A percentile compares a stretch with the other conserved stretches of the same genome.
These are phyloP conservation scores for Cosmopolites sordidus DNA, from an alignment of 2,888 invertebrate genomes.

Conservation along the genomic window DNA sequence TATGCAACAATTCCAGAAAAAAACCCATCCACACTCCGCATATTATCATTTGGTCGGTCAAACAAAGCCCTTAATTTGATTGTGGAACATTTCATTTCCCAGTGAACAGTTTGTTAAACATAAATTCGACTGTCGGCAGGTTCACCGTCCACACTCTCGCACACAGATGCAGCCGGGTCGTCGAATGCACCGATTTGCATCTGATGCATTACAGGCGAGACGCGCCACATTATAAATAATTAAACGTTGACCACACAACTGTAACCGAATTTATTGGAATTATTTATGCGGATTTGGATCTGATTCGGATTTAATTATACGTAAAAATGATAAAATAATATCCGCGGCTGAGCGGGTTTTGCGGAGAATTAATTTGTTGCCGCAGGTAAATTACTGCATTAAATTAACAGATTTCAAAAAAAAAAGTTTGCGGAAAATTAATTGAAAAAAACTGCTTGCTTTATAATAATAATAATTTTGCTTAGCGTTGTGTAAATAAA, in stretches of 20 bases:
- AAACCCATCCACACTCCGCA: no score
- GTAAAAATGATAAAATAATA: slow-evolving; percentile 2
- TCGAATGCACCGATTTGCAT: slow-evolving; percentile 22
- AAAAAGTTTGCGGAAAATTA: no score
- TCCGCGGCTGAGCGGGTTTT: background rate
- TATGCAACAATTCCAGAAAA: no score
- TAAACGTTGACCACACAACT: slow-evolving; percentile 28
- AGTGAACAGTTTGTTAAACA: slow-evolving; percentile 30
- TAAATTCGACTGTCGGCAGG: slow-evolving; percentile 24
- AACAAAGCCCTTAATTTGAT: slow-evolving; percentile 29
- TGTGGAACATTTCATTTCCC: slow-evolving; percentile 29
- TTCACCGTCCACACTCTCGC: background rate
- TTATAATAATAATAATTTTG: no score
- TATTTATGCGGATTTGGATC: slow-evolving; percentile 6
- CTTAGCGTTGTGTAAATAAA: no score
- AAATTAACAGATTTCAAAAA: no score
- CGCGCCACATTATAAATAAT: slow-evolving; percentile 24
- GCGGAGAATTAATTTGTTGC: no score
- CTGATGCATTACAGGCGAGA: slow-evolving; percentile 25
- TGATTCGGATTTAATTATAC: background rate
- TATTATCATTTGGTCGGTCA: background rate
- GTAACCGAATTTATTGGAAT: slow-evolving; percentile 29
- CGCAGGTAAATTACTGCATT: no score
- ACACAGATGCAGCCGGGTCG: background rate
- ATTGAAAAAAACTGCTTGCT: no score